A percentile compares a stretch with the other conserved stretches of the same genome.
Conservation (phyloP, 1,140 invertebrate species). For the Drosophila micromelanica region DNA sequence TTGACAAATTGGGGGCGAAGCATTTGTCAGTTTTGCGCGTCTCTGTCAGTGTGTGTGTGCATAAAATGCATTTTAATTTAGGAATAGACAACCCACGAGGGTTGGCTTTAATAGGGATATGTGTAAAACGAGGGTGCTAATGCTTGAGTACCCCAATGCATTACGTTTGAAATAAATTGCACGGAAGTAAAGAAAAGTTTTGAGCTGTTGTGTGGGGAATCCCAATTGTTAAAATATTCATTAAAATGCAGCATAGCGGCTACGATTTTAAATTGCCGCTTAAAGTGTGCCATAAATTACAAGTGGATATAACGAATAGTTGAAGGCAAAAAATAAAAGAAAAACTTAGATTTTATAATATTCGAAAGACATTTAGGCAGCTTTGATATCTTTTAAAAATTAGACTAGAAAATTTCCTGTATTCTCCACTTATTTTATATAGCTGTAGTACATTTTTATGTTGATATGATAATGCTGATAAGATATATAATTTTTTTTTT, state of each 20-base stretch:
- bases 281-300: constrained; percentile 1
- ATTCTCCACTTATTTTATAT: too few species aligned
- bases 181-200: constrained; percentile 38
- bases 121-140: constrained; percentile 51
- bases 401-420: too few species aligned
- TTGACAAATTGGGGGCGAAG: constrained; percentile 31
- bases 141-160: constrained; percentile 51
- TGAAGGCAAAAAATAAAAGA: too few species aligned
- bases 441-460: too few species aligned
- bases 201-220: neutral
- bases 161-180: constrained; percentile 62
- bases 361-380: too few species aligned
- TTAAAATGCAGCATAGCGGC: neutral
- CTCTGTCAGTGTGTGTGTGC: constrained; percentile 34
- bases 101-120: constrained; percentile 10
- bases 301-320: neutral
- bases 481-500: too few species aligned
- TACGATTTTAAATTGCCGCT: neutral
- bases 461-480: too few species aligned
- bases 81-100: constrained; percentile 19
- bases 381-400: too few species aligned
- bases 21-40: constrained; percentile 45
- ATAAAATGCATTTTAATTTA: constrained; percentile 74
- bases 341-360: too few species aligned
- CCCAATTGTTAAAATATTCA: constrained; percentile 15